Conservation (phyloP, 2,888 invertebrate species). For the Apotomis turbidana region DNA sequence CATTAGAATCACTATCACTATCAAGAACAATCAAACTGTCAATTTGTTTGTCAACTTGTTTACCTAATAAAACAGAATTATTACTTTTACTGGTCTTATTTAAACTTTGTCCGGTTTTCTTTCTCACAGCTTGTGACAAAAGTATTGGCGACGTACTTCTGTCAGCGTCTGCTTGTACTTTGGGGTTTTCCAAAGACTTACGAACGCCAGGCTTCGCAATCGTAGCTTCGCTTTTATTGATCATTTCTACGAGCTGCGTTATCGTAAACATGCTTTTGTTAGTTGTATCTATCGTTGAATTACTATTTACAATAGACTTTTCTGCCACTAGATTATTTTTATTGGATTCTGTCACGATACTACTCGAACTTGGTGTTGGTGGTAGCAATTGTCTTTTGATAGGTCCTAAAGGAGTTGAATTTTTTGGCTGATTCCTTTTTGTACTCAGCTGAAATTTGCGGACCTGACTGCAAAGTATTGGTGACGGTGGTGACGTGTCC, state of each 20-base stretch:
- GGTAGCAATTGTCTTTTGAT: conserved; percentile 56
- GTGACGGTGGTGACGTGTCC: conserved; percentile 58
- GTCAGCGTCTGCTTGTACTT: conserved; percentile 47
- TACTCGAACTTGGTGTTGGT: conserved; percentile 45
- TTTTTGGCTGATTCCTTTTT: conserved; percentile 53
- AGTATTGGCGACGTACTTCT: conserved; percentile 71
- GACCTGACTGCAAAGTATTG: conserved; percentile 67
- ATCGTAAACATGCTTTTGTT: conserved; percentile 75
- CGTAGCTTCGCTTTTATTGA: conserved; percentile 61
- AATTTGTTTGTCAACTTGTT: conserved; percentile 51
- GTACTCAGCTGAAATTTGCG: conserved; percentile 61
- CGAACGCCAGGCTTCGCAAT: conserved; percentile 30
- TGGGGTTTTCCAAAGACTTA: conserved; percentile 24
- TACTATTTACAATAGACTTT: conserved; percentile 45
- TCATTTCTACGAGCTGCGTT: conserved; percentile 76
- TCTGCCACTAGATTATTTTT: conserved; percentile 42
- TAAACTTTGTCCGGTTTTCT: conserved; percentile 44
- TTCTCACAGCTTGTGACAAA: conserved; percentile 67
- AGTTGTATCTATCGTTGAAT: conserved; percentile 51
- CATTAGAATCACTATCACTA: conserved; percentile 71
- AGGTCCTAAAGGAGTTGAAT: conserved; percentile 54
- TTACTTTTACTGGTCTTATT: conserved; percentile 41
- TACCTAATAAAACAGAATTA: conserved; percentile 44
- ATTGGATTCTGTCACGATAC: conserved; percentile 42
- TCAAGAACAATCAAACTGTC: conserved; percentile 68